phyloP scores from a whole-genome alignment of 2,888 invertebrate species.

The Bugula neritina region DNA sequence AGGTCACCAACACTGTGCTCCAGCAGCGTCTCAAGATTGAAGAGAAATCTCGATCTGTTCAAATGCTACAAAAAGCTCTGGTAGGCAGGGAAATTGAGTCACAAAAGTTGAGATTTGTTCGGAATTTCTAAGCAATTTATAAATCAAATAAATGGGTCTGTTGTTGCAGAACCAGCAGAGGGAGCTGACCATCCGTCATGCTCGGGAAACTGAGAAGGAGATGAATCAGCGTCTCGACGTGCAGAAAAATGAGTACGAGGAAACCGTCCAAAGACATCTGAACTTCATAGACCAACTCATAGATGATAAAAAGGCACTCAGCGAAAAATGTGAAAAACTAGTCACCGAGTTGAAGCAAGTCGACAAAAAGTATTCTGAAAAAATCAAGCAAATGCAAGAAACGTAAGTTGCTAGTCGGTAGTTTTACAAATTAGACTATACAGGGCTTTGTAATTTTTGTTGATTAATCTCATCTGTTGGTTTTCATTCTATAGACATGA shows the following conservation, averaged over 20 bases:
- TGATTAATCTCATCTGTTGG: not conserved
- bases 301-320: conserved; percentile 52
- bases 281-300: conserved; percentile 54
- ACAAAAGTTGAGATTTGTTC: no score
- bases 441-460: not conserved
- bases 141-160: no score
- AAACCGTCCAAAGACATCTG: conserved; percentile 52
- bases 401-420: conserved; percentile 36
- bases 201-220: conserved; percentile 51
- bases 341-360: conserved; percentile 51
- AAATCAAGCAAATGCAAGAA: conserved; percentile 44
- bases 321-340: conserved; percentile 52
- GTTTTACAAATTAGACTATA: not conserved
- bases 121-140: no score
- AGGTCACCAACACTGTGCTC: conserved; percentile 48
- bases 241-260: conserved; percentile 53
- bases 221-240: conserved; percentile 49
- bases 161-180: conserved; percentile 50
- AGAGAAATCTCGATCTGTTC: conserved; percentile 48
- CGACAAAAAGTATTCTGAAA: conserved; percentile 51
- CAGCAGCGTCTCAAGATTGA: conserved; percentile 49
- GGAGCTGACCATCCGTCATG: conserved; percentile 52
- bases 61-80: conserved; percentile 52
- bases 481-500: conserved; percentile 39
- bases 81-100: conserved; percentile 33